phyloP scores from a whole-genome alignment of 2,113 vertebrate genomes.

The Neodontobutis hainanensis region DNA sequence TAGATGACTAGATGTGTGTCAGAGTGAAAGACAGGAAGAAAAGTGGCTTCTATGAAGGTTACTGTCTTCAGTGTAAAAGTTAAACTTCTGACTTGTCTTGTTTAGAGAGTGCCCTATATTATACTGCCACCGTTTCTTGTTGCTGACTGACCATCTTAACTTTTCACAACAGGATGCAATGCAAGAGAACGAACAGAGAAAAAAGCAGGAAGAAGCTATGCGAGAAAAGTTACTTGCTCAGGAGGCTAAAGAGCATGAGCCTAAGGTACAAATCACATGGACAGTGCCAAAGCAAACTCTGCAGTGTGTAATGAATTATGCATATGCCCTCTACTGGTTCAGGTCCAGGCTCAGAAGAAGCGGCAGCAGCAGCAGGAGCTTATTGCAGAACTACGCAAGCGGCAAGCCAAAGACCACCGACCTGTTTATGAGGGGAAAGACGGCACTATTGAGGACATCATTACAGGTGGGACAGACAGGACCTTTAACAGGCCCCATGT shows the following conservation, averaged over 20 bases:
- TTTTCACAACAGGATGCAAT: slow-evolving; percentile 85
- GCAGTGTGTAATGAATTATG: slow-evolving; percentile 6
- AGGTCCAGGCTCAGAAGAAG: slow-evolving; percentile 87
- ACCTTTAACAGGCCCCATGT: slow-evolving; percentile 11
- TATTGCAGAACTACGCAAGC: slow-evolving; percentile 89
- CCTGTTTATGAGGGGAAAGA: slow-evolving; percentile 97
- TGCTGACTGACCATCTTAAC: slow-evolving; percentile 29
- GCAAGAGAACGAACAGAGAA: slow-evolving; percentile 88
- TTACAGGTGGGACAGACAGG: slow-evolving; percentile 86
- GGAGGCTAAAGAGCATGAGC: slow-evolving; percentile 94
- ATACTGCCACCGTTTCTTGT: slow-evolving; percentile 16
- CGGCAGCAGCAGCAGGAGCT: slow-evolving; percentile 92
- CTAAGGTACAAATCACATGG: slow-evolving; percentile 82
- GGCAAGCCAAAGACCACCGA: slow-evolving; percentile 94
- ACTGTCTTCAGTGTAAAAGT: slow-evolving; percentile 25
- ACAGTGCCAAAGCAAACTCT: slow-evolving; percentile 48
- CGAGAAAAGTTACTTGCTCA: slow-evolving; percentile 92
- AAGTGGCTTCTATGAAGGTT: slow-evolving; percentile 1
- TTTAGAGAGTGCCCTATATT: slow-evolving; percentile 13
- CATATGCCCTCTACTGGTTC: slow-evolving; percentile 10
- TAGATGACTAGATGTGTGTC: neutral
- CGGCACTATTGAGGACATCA: slow-evolving; percentile 96
- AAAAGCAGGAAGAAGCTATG: slow-evolving; percentile 94
- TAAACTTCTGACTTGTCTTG: slow-evolving; percentile 26
- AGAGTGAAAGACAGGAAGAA: neutral